These are phyloP conservation scores for Siniperca scherzeri DNA, from an alignment of 2,797 vertebrate genomes.

Conservation along the genomic window DNA sequence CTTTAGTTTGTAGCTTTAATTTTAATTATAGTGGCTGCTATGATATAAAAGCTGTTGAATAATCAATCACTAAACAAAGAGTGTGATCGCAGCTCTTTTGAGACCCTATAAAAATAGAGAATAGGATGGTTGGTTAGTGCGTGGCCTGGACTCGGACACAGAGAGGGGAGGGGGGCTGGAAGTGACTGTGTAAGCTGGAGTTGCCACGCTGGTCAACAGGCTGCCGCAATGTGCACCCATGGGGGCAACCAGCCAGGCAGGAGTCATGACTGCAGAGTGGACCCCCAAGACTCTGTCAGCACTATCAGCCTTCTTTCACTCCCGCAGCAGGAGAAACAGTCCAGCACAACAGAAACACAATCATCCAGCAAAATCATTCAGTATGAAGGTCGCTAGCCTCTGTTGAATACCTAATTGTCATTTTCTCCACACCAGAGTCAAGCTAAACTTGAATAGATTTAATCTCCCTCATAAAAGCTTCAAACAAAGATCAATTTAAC, in stretches of 20 bases:
- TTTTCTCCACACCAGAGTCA: constrained; percentile 21
- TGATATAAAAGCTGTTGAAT: not conserved
- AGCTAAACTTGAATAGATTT: constrained; percentile 1
- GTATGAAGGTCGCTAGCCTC: constrained; percentile 13
- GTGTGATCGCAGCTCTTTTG: not conserved
- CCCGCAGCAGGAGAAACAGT: constrained; percentile 40
- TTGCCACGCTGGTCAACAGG: constrained; percentile 67
- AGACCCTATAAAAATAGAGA: not conserved
- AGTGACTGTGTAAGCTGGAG: constrained; percentile 67
- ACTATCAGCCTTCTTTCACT: constrained; percentile 38
- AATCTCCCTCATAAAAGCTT: not conserved
- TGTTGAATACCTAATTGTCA: constrained; percentile 13
- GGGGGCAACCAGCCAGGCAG: constrained; percentile 63
- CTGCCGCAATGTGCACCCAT: constrained; percentile 62
- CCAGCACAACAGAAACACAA: constrained; percentile 53
- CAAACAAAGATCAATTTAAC: constrained; percentile 16
- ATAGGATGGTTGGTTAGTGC: constrained; percentile 10
- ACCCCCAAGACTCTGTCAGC: constrained; percentile 71
- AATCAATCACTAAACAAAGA: not conserved
- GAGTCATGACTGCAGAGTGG: constrained; percentile 71
- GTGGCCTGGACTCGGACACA: constrained; percentile 22
- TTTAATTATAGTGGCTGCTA: not conserved
- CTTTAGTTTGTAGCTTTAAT: not conserved
- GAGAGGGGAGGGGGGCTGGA: constrained; percentile 21
- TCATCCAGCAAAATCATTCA: constrained; percentile 23